phyloP scores from a whole-genome alignment of 2,113 vertebrate genomes.

The Eretmochelys imbricata region DNA sequence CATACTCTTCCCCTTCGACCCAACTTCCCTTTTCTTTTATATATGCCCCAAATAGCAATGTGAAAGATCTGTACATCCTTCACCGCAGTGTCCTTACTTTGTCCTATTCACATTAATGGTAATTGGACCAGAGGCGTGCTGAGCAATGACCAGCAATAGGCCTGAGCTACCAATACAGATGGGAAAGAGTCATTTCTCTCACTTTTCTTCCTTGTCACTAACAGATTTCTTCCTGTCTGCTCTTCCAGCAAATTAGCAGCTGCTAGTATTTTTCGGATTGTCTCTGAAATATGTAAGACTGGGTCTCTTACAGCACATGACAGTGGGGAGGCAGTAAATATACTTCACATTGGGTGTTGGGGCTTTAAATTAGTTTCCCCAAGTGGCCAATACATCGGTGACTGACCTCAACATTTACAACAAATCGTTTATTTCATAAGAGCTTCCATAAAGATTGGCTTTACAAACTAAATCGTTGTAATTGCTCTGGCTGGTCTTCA shows the following conservation, averaged over 20 bases:
- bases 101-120: neutral
- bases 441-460: constrained; percentile 42
- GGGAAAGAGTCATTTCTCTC: neutral
- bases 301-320: neutral
- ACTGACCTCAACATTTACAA: neutral
- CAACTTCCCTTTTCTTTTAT: neutral
- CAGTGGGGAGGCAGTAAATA: neutral
- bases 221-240: neutral
- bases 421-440: constrained; percentile 18
- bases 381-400: neutral
- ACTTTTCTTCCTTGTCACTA: constrained; percentile 3
- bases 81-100: neutral
- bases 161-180: neutral
- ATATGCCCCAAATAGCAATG: neutral
- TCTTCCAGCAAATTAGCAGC: neutral
- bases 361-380: constrained; percentile 10
- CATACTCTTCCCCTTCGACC: neutral
- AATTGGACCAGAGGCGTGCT: neutral
- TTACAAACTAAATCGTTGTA: neutral
- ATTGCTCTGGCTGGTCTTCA: neutral
- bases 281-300: neutral
- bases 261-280: neutral
- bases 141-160: neutral
- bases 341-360: neutral
- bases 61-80: neutral